These are phyloP conservation scores for Ferrisia virgata DNA, from an alignment of 2,888 invertebrate genomes.

Conservation along the genomic window DNA sequence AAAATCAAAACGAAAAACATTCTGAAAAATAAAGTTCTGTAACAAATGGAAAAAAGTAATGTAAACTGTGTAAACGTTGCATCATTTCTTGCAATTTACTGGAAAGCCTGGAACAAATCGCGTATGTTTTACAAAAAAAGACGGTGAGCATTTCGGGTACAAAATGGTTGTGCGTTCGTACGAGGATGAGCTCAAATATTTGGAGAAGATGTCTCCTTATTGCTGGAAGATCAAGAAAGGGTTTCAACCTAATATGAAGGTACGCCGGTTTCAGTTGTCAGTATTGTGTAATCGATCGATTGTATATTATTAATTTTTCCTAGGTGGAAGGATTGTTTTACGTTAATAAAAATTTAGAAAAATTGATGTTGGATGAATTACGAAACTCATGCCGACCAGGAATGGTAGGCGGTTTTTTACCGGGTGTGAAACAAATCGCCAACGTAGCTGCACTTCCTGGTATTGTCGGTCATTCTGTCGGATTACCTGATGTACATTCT, in stretches of 20 bases:
- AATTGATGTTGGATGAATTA: conserved; percentile 95
- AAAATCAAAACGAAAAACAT: no score
- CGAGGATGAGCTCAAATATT: conserved; percentile 86
- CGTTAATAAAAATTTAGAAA: conserved; percentile 86
- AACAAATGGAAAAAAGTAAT: no score
- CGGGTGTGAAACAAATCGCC: conserved; percentile 97
- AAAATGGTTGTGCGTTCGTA: conserved; percentile 84
- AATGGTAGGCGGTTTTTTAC: conserved; percentile 91
- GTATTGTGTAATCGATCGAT: not conserved
- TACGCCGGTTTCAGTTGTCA: conserved; percentile 52
- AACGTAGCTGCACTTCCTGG: conserved; percentile 98
- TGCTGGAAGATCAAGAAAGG: conserved; percentile 96
- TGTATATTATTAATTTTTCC: conserved; percentile 34
- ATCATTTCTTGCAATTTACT: no score
- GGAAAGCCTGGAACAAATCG: no score
- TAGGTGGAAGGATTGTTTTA: conserved; percentile 96
- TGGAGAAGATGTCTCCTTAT: conserved; percentile 81
- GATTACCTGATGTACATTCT: conserved; percentile 94
- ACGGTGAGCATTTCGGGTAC: not conserved
- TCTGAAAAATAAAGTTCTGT: no score
- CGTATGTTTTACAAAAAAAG: not conserved
- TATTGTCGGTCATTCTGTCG: conserved; percentile 89
- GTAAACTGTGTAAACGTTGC: no score
- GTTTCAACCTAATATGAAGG: conserved; percentile 98
- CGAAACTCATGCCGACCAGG: conserved; percentile 85